Base-by-base conservation (phyloP, 2,797 vertebrate species). In the Caiman crocodilus region DNA sequence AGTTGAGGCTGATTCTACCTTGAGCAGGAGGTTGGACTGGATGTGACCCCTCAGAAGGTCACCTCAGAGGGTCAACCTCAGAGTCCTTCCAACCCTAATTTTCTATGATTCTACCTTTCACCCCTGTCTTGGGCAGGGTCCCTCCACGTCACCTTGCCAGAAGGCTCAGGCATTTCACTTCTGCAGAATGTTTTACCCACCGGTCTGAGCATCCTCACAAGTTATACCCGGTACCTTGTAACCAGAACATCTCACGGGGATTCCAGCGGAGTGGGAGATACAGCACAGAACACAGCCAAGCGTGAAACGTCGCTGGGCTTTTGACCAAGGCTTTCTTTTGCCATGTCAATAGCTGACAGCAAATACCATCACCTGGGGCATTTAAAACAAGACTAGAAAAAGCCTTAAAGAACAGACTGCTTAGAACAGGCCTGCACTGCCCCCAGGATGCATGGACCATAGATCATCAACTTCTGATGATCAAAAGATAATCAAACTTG, bases 401-500 rank as follows among this genome's bases (percentile, higher is more conserved):
- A 10, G 18, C 14, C 30, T 7, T 13, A 55, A 30, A 79, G 20
- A 30, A 21, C 50, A 21, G 50, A 16, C 1, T 69, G 23, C 18
- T 2, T 67, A 20, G 67, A 69, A 23, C 67, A 69, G 35, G n/a
- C 65, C 25, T 76, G 18, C 13, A 15, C 64, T 3, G 6, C 30
- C 4, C 8, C 18, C 4, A 1, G 4, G 6, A 16, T 57, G 65
- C 69, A 35, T 1, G 26, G 26, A 14, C 11, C 16, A 10, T 26
- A 50, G 71, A 30, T 18, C 5, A n/a, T 32, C n/a, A 32, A 5
- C 32, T 35, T 12, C 30, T 77, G 23, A n/a, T n/a, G n/a, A n/a
- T n/a, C n/a, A n/a, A n/a, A n/a, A n/a, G n/a, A n/a, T n/a, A n/a
- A n/a, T n/a, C n/a, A n/a, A n/a, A n/a, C n/a, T n/a, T n/a, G n/a